Conservation (phyloP, 1,140 invertebrate genomes). For the Carcinoscorpius rotundicauda region DNA sequence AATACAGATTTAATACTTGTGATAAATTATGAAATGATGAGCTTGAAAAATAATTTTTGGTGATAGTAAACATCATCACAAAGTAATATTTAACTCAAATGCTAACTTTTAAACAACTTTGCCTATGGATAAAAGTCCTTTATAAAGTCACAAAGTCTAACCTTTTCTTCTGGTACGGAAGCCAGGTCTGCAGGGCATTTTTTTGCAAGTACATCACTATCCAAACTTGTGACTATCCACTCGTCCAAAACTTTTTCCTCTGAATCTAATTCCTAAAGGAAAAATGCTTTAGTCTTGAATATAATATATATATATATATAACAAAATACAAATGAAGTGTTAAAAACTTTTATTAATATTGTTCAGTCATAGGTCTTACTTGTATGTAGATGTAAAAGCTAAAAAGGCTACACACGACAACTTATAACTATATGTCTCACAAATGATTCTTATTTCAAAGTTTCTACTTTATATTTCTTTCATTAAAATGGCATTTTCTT, state of each 20-base stretch:
- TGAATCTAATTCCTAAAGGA: conserved; percentile 28
- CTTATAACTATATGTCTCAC: too few relatives aligned
- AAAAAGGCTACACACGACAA: too few relatives aligned
- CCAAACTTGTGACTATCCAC: conserved; percentile 42
- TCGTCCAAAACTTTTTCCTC: conserved; percentile 30
- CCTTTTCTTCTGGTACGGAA: conserved; percentile 43
- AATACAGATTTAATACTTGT: too few relatives aligned
- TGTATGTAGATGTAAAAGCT: too few relatives aligned
- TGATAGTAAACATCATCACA: neutral
- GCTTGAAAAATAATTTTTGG: neutral
- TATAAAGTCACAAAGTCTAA: conserved; percentile 25
- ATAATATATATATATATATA: too few relatives aligned
- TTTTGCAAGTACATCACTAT: conserved; percentile 53
- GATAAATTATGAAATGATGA: neutral
- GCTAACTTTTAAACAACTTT: too few relatives aligned
- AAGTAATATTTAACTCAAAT: neutral
- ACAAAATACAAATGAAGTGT: too few relatives aligned
- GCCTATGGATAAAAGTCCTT: neutral
- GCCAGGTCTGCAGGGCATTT: conserved; percentile 52
- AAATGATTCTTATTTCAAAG: too few relatives aligned
- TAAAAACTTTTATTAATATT: too few relatives aligned
- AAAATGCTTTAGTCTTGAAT: conserved; percentile 10
- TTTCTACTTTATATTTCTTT: too few relatives aligned
- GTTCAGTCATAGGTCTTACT: too few relatives aligned
- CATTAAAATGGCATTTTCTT: too few relatives aligned